Evolutionary conservation across 2,888 invertebrate species (phyloP), one percentile per base, ranked within the genome.

Genomic region (Nipponacmea schrenckii): DNA sequence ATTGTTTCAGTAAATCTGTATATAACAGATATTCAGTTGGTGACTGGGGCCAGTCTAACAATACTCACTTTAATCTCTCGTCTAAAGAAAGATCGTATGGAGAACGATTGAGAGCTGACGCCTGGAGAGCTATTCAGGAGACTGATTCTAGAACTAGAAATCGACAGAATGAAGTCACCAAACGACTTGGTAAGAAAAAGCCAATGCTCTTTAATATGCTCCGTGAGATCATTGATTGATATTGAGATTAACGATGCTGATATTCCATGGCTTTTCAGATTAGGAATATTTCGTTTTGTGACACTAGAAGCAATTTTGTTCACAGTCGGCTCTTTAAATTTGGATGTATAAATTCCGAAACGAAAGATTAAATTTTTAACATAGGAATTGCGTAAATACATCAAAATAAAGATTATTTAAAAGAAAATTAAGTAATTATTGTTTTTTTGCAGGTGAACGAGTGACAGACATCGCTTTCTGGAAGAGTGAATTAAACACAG

Each of bases 11-110:
- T 70, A 83, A 84, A 72, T 80, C 82, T 27, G 79, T 96, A 39
- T 95, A 96, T 87, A 95, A 96, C 0, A 80, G 89, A 0, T 96
- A 94, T 90, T 96, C 96, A 1, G 94, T 95, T 69, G 92, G 94
- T 76, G 96, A 97, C 90, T 97, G 96, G 96, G 93, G 93, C 69
- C 94, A 94, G 90, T 93, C 94, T 84, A 95, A 94, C 87, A 89
- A 88, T 84, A 90, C 85, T 87, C 92, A 93, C 85, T 96, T 93
- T 87, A 93, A 94, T 83, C 94, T 96, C 87, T 93, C 96, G 0
- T 95, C 96, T 85, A 93, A 94, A n/a, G 95, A 95, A 87, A 92
- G 96, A 87, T 93, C 93, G 81, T 92, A 84, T 67, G 87, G 86
- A 12, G 86, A 86, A 75, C 73, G 86, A 50, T 80, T 88, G 8